A percentile compares a stretch with the other conserved stretches of the same genome.
Evolutionary conservation across 2,888 invertebrate genomes (phyloP).

Genomic region (Meiosimyza platycephala): DNA sequence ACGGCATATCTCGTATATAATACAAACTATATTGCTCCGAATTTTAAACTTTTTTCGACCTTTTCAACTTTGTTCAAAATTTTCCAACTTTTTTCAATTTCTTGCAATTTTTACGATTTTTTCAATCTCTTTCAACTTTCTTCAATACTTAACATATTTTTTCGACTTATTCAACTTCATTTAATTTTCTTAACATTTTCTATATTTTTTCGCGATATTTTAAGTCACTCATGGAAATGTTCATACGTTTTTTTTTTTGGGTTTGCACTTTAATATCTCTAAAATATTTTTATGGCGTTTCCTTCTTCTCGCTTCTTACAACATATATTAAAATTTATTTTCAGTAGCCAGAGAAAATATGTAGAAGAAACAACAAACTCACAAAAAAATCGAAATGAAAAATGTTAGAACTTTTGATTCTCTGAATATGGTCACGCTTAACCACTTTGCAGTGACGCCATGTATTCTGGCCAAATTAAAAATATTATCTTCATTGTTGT

Average conservation of each 20-base stretch:
- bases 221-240: not conserved
- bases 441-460: slow-evolving; percentile 36
- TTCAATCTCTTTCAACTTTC: too few species aligned
- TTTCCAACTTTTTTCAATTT: too few species aligned
- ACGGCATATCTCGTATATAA: too few species aligned
- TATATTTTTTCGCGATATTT: too few species aligned
- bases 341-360: not conserved
- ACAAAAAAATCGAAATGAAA: slow-evolving; percentile 20
- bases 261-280: not conserved
- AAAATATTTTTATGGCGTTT: slow-evolving; percentile 1
- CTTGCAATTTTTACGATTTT: not conserved
- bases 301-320: not conserved
- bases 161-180: too few species aligned
- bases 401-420: slow-evolving; percentile 39
- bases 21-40: too few species aligned
- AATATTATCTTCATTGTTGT: slow-evolving; percentile 1
- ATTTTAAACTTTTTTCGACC: too few species aligned
- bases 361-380: not conserved
- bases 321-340: not conserved
- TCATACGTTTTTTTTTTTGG: not conserved
- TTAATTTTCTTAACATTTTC: too few species aligned
- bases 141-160: too few species aligned
- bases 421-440: slow-evolving; percentile 40
- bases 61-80: too few species aligned
- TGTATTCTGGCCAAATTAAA: slow-evolving; percentile 28